Percentiles rank a stretch among this genome's conserved stretches.
Conservation (phyloP, 2,888 invertebrate genomes). For the Caenorhabditis sp. region DNA sequence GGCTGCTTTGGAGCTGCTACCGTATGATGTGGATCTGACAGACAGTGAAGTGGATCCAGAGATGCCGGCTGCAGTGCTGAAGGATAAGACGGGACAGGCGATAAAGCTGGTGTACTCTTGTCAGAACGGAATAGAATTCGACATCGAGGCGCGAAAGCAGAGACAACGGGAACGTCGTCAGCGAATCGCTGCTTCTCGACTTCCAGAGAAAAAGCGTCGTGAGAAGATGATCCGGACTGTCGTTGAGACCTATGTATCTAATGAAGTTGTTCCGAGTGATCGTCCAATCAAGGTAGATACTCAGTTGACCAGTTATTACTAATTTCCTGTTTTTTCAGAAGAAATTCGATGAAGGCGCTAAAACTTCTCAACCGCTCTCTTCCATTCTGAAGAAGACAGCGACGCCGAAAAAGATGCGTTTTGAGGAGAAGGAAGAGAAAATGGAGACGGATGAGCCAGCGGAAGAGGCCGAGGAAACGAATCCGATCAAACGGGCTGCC, state of each 20-base stretch:
- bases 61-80: conserved; percentile 64
- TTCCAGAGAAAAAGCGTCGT: conserved; percentile 40
- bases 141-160: conserved; percentile 43
- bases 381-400: conserved; percentile 60
- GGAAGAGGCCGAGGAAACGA: conserved; percentile 59
- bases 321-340: conserved; percentile 45
- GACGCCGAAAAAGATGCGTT: conserved; percentile 23
- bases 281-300: conserved; percentile 18
- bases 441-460: conserved; percentile 49
- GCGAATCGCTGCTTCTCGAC: conserved; percentile 44
- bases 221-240: conserved; percentile 44
- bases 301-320: no score
- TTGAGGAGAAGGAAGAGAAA: conserved; percentile 52
- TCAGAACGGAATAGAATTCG: conserved; percentile 45
- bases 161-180: conserved; percentile 49
- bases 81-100: conserved; percentile 52
- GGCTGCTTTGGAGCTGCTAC: conserved; percentile 53
- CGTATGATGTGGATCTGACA: conserved; percentile 61
- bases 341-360: conserved; percentile 35
- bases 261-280: conserved; percentile 18
- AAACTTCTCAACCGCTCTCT: conserved; percentile 34
- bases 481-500: conserved; percentile 66
- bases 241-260: conserved; percentile 28
- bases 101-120: conserved; percentile 63
- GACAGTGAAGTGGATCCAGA: conserved; percentile 66